Evolutionary conservation across 2,113 vertebrate genomes (phyloP).

Genomic region (Coryphaenoides rupestris): DNA sequence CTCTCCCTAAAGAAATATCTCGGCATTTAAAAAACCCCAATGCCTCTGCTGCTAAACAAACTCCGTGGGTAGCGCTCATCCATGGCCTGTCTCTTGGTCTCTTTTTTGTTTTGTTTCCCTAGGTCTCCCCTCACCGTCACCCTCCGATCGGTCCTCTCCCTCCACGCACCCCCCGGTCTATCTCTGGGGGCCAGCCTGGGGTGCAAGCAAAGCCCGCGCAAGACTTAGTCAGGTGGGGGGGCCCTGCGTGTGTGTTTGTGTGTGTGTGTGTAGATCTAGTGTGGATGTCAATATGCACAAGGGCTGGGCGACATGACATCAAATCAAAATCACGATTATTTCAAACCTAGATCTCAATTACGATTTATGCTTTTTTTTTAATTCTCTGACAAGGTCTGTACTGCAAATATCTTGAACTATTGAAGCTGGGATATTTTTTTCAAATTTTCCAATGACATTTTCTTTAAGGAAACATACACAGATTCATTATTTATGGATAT

Average conservation of each 20-base stretch:
- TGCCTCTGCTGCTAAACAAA: not conserved
- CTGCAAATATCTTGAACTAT: no score
- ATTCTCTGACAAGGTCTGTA: no score
- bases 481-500: no score
- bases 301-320: no score
- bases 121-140: slow-evolving; percentile 61
- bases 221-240: slow-evolving; percentile 84
- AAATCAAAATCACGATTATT: no score
- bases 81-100: not conserved
- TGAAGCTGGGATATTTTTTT: no score
- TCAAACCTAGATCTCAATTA: no score
- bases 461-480: no score
- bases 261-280: not conserved
- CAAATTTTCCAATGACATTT: no score
- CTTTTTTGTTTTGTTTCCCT: no score
- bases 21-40: not conserved
- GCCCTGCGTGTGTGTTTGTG: no score
- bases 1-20: not conserved
- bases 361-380: not conserved
- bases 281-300: no score
- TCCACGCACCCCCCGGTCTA: slow-evolving; percentile 76
- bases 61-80: not conserved
- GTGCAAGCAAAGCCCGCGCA: slow-evolving; percentile 69
- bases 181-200: slow-evolving; percentile 75
- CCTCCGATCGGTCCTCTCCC: slow-evolving; percentile 59